Percentiles rank a stretch among this genome's conserved stretches.
Conservation (phyloP, 1,140 invertebrate species). For the Leucophenga varia region DNA sequence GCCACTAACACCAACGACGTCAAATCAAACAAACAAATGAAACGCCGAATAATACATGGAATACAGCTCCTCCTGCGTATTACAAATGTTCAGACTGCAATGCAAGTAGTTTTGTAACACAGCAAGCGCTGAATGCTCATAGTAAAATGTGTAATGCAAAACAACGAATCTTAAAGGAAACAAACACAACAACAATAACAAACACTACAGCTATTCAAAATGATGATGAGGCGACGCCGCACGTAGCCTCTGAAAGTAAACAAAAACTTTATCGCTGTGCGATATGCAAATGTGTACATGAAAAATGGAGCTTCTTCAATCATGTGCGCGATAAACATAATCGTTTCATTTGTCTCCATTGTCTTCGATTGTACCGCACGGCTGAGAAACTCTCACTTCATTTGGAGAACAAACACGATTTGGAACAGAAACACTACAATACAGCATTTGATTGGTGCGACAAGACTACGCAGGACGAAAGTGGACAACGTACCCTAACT, state of each 20-base stretch:
- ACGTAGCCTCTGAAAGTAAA: conserved; percentile 63
- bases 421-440: conserved; percentile 66
- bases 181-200: conserved; percentile 19
- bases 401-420: conserved; percentile 72
- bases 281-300: conserved; percentile 76
- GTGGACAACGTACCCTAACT: conserved; percentile 66
- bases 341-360: conserved; percentile 76
- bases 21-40: not conserved
- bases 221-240: not conserved
- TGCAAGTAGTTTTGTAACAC: conserved; percentile 59
- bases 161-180: not conserved
- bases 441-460: conserved; percentile 56
- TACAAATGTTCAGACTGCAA: conserved; percentile 28
- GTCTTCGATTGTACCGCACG: conserved; percentile 74
- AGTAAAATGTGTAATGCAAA: too few species aligned
- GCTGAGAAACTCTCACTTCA: conserved; percentile 76
- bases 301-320: conserved; percentile 79
- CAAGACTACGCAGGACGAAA: conserved; percentile 62
- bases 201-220: not conserved
- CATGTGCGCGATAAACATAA: conserved; percentile 79
- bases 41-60: too few species aligned
- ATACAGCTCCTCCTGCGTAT: not conserved
- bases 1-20: conserved; percentile 4
- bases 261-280: conserved; percentile 76
- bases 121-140: too few species aligned